Conservation (phyloP, 2,888 invertebrate genomes). For the Pyrrhia umbra region DNA sequence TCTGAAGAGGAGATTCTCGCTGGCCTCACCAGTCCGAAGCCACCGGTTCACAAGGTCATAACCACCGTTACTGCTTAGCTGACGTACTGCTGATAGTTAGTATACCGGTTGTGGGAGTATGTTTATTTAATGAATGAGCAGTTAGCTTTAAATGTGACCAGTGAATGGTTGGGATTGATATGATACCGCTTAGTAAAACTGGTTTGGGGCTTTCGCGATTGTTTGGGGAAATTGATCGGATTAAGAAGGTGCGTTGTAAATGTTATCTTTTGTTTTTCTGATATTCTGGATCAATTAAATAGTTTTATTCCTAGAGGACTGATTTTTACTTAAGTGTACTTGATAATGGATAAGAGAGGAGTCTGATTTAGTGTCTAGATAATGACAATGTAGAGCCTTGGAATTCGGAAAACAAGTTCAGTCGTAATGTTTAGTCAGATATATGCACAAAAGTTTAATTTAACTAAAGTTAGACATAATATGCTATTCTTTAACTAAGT, state of each 20-base stretch:
- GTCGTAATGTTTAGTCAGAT: no score
- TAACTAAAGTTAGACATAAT: no score
- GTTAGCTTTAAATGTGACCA: conserved; percentile 37
- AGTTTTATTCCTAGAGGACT: no score
- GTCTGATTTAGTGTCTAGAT: no score
- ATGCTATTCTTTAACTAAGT: no score
- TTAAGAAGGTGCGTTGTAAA: neutral
- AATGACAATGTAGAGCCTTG: no score
- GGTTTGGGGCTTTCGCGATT: neutral
- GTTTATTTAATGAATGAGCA: conserved; percentile 38
- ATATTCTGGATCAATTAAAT: no score
- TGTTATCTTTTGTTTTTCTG: no score
- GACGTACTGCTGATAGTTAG: conserved; percentile 7
- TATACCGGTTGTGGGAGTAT: conserved; percentile 48
- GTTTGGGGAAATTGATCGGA: neutral
- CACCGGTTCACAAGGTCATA: conserved; percentile 61
- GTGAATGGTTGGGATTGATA: conserved; percentile 16
- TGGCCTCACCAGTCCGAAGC: conserved; percentile 30
- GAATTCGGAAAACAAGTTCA: no score
- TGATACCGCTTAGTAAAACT: conserved; percentile 17
- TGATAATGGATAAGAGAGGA: no score
- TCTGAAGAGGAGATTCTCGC: conserved; percentile 9
- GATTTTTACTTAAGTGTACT: no score
- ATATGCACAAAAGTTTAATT: no score
- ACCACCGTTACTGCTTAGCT: conserved; percentile 49